These are phyloP conservation scores for Yasuhikotakia modesta DNA, from an alignment of 2,797 vertebrate genomes.

Conservation along the genomic window DNA sequence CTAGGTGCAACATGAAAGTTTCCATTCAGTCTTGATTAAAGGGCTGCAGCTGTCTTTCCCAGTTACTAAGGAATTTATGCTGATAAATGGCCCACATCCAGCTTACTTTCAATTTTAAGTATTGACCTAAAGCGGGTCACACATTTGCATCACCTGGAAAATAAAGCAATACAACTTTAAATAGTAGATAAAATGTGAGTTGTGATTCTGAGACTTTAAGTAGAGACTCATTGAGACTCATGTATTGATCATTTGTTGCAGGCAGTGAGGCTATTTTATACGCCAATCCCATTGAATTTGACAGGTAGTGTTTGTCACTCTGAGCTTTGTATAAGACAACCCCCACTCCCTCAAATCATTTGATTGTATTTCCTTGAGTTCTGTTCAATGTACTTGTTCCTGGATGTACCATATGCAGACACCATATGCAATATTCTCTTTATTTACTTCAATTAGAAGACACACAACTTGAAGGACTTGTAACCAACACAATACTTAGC, in stretches of 20 bases:
- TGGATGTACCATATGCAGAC: not conserved
- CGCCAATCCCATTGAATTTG: constrained; percentile 67
- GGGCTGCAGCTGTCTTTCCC: not conserved
- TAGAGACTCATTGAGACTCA: no score
- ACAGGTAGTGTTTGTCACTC: constrained; percentile 64
- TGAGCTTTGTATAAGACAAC: not conserved
- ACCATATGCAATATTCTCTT: not conserved
- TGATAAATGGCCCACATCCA: not conserved
- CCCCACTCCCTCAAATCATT: not conserved
- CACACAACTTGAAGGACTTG: not conserved
- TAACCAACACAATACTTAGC: not conserved
- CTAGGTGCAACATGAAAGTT: not conserved
- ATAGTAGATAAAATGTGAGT: constrained; percentile 59
- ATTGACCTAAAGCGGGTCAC: not conserved
- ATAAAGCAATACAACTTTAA: constrained; percentile 63
- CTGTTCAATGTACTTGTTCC: not conserved
- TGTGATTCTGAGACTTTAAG: constrained; percentile 63
- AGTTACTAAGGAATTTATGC: not conserved
- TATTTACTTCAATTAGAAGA: not conserved
- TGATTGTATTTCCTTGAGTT: constrained; percentile 6
- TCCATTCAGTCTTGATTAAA: not conserved
- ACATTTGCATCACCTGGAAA: constrained; percentile 57
- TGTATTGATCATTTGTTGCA: constrained; percentile 71
- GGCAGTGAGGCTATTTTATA: constrained; percentile 69
- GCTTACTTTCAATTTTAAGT: not conserved